A percentile compares a stretch with the other conserved stretches of the same genome.
These are phyloP conservation scores for Clepsis dumicolana DNA, from an alignment of 2,888 invertebrate species.

Conservation along the genomic window DNA sequence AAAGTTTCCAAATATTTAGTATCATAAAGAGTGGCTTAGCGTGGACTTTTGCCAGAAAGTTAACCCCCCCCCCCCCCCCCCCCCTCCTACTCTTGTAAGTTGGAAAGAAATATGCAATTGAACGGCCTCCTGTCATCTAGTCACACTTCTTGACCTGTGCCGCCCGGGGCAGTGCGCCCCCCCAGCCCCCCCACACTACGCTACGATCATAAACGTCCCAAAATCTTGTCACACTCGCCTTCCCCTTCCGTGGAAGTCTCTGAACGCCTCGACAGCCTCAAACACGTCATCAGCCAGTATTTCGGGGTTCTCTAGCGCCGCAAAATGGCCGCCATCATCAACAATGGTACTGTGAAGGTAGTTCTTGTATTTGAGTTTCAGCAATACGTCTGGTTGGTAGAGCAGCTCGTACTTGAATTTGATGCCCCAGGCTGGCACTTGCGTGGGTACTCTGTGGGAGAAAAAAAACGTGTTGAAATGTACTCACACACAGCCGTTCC, in stretches of 20 bases:
- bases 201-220: too few relatives aligned
- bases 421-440: conserved; percentile 91
- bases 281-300: conserved; percentile 90
- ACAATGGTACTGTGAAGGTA: conserved; percentile 89
- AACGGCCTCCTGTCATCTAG: too few relatives aligned
- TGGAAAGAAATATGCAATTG: too few relatives aligned
- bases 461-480: not conserved
- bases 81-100: too few relatives aligned
- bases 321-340: conserved; percentile 93
- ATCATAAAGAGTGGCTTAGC: too few relatives aligned
- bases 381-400: conserved; percentile 85
- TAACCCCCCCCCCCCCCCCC: too few relatives aligned
- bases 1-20: not conserved
- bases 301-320: conserved; percentile 92
- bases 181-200: too few relatives aligned
- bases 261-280: conserved; percentile 83
- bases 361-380: conserved; percentile 88
- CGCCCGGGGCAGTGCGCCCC: too few relatives aligned
- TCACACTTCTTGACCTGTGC: too few relatives aligned
- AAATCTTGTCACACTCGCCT: not conserved
- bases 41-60: too few relatives aligned
- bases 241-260: conserved; percentile 56
- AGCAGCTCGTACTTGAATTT: conserved; percentile 90
- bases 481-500: too few relatives aligned
- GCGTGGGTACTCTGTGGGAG: conserved; percentile 86